phyloP scores from a whole-genome alignment of 1,140 invertebrate species.

The Zaprionus kolodkinae region DNA sequence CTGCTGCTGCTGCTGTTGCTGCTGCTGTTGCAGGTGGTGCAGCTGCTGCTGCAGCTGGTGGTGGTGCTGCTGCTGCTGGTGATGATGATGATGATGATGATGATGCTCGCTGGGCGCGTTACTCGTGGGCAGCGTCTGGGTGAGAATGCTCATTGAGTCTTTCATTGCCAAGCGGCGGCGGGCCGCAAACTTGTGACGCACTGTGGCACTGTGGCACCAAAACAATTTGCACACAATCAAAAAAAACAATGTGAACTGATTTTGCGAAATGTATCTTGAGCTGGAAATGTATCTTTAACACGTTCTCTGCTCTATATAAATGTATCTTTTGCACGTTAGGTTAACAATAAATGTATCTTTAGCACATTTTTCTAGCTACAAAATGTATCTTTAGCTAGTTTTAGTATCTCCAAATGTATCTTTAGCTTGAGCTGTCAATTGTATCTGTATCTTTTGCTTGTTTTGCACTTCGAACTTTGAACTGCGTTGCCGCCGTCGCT shows the following conservation, averaged over 20 bases:
- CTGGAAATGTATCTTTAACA: not conserved
- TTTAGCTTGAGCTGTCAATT: not conserved
- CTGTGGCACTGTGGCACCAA: too few species aligned
- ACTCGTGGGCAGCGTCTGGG: conserved; percentile 63
- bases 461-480: conserved; percentile 4
- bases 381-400: not conserved
- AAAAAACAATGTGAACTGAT: too few species aligned
- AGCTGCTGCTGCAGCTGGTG: not conserved
- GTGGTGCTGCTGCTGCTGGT: conserved; percentile 23
- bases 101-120: conserved; percentile 49
- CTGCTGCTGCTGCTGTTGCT: conserved; percentile 6
- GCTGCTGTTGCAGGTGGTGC: conserved; percentile 25
- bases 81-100: conserved; percentile 30
- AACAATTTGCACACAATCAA: too few species aligned
- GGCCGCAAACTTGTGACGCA: not conserved
- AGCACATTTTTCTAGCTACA: too few species aligned
- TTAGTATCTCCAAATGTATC: not conserved
- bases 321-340: too few species aligned
- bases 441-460: not conserved
- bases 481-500: conserved; percentile 18
- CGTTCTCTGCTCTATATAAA: too few species aligned
- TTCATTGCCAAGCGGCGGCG: conserved; percentile 62
- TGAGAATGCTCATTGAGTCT: conserved; percentile 83
- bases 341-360: too few species aligned
- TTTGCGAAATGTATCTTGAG: not conserved